Evolutionary conservation across 2,797 vertebrate species (phyloP).

Genomic region (Monodelphis domestica): DNA sequence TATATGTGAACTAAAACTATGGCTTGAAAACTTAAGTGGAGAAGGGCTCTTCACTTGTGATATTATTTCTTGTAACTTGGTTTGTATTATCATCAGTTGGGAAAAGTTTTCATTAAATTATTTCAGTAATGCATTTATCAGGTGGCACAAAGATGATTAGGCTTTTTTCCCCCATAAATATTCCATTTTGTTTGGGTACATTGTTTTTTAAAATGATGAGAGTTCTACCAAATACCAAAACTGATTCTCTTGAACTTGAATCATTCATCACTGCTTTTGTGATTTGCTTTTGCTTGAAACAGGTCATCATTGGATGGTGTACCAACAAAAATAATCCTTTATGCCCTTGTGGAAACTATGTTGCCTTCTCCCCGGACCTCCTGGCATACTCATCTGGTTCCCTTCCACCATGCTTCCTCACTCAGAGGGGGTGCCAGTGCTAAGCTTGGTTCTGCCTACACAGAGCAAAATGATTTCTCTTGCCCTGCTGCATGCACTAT

Average conservation of each 20-base stretch:
- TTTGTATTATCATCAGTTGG: slow-evolving; percentile 15
- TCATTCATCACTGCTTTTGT: background rate
- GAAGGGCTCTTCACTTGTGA: background rate
- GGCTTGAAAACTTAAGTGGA: background rate
- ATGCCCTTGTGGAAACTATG: background rate
- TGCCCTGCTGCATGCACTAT: background rate
- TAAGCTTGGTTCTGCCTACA: background rate
- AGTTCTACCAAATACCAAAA: background rate
- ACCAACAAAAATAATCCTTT: background rate
- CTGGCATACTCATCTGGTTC: background rate
- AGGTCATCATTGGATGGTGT: background rate
- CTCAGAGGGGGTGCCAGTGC: background rate
- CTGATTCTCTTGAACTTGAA: background rate
- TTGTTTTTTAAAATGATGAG: background rate
- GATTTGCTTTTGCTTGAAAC: background rate
- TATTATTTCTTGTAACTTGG: slow-evolving; percentile 40
- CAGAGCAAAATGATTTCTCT: background rate
- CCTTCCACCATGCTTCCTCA: background rate
- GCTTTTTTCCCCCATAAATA: background rate
- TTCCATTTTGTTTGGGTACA: background rate
- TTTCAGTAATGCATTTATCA: slow-evolving; percentile 31
- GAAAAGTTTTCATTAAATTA: slow-evolving; percentile 1
- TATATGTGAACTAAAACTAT: slow-evolving; percentile 16
- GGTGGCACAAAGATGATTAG: background rate
- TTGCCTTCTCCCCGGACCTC: background rate